phyloP scores from a whole-genome alignment of 2,797 vertebrate genomes.

The Sebastes itinus region DNA sequence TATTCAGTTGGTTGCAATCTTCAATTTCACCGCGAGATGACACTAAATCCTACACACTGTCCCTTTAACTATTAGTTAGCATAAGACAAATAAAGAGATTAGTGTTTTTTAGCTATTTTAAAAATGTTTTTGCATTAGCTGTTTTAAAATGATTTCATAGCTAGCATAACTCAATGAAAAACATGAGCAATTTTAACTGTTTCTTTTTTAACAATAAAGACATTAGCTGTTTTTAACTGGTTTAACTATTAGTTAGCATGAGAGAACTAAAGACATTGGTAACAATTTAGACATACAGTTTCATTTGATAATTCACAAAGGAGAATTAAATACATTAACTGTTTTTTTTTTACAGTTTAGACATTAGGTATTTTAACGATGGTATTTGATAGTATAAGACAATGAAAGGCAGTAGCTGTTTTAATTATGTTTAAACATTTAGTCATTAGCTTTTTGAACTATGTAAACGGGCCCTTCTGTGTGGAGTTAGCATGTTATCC shows the following conservation, averaged over 20 bases:
- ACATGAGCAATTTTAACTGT: not conserved
- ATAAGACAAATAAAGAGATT: too few species aligned
- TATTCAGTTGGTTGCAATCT: too few species aligned
- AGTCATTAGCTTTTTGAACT: not conserved
- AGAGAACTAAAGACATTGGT: not conserved
- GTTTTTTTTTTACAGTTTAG: not conserved
- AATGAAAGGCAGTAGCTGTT: not conserved
- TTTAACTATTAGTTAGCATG: not conserved
- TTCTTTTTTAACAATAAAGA: not conserved
- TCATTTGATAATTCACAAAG: not conserved
- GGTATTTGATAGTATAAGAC: not conserved
- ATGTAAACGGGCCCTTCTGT: not conserved
- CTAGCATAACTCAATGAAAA: not conserved
- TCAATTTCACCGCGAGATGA: too few species aligned
- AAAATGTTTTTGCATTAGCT: not conserved
- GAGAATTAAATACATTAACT: not conserved
- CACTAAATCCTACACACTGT: too few species aligned
- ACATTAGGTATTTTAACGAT: not conserved
- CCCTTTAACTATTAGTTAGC: too few species aligned
- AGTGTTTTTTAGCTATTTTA: not conserved
- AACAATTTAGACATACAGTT: not conserved
- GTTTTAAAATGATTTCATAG: not conserved
- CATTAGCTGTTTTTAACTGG: not conserved
- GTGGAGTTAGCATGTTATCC: too few species aligned
- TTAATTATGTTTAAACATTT: not conserved